Percentiles rank a stretch among this genome's conserved stretches.
Evolutionary conservation across 2,113 vertebrate species (phyloP).

Genomic region (Chitala chitala): DNA sequence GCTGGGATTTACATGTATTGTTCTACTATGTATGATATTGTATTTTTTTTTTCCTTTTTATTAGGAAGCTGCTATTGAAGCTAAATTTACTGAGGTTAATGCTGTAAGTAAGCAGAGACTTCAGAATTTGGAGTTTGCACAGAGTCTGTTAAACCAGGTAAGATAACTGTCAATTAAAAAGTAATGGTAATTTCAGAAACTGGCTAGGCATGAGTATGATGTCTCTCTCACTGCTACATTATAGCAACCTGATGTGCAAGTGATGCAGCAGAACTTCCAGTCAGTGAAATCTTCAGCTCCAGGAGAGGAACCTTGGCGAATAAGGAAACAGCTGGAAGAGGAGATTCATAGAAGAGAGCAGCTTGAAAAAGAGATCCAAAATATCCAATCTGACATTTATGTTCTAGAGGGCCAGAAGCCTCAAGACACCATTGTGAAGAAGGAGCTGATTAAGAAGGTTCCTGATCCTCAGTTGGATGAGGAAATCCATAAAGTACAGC

Average conservation of each 20-base stretch:
- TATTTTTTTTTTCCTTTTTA: constrained; percentile 27
- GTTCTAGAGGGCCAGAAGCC: constrained; percentile 79
- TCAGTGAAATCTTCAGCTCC: constrained; percentile 47
- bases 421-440: constrained; percentile 79
- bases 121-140: constrained; percentile 85
- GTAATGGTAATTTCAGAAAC: background rate
- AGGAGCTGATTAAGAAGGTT: constrained; percentile 83
- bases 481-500: constrained; percentile 76
- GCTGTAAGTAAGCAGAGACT: constrained; percentile 81
- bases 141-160: constrained; percentile 85
- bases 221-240: constrained; percentile 7
- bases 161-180: constrained; percentile 25
- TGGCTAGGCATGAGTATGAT: background rate
- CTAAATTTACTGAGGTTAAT: constrained; percentile 84
- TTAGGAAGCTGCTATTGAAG: constrained; percentile 80
- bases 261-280: constrained; percentile 56
- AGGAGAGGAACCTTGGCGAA: constrained; percentile 73
- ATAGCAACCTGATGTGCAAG: constrained; percentile 74
- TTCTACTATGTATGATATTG: background rate
- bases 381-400: constrained; percentile 78
- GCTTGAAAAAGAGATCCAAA: constrained; percentile 77
- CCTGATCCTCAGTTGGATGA: constrained; percentile 86
- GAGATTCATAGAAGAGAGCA: constrained; percentile 80
- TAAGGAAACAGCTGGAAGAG: constrained; percentile 82
- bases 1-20: background rate